Base-by-base conservation (phyloP, 2,888 invertebrate genomes). In the Yponomeuta plumbellus region DNA sequence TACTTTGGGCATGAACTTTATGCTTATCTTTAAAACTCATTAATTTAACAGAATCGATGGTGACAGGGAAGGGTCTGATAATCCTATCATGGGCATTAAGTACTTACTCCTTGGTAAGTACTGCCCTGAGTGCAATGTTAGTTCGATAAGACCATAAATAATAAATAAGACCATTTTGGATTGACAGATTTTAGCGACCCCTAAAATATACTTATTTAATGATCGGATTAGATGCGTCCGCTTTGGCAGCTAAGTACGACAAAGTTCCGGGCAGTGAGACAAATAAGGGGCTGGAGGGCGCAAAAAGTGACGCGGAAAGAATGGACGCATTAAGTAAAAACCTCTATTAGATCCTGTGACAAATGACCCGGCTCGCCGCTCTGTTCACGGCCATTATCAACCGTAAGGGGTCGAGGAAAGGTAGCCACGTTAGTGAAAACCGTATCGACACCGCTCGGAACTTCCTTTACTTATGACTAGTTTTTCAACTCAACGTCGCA, bases 331-430 rank as follows among this genome's bases (percentile, higher is more conserved):
- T 77, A 75, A 74, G 76, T 76, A 80, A 82, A 83, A 82, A 81
- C 80, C 74, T 79, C 80, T 80, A 80, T 82, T 81, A 79, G 75
- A 69, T 71, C 71, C 70, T 67, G 80, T 84, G 83, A 84, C 79
- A 81, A 80, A 84, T 78, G 81, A 79, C 73, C 74, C 66, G 66
- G 68, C 67, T 68, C 73, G 71, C 71, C 76, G 74, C 75, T 76
- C 76, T 78, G 44, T 79, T 76, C 78, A 78, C 76, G 76, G 76
- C 76, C 76, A 81, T 82, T 79, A 79, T 75, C 75, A 70, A 71
- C 68, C 70, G 67, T 64, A 52, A 52, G 44, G 13, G 44, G 17
- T 34, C 34, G 13, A 17, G 3, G 17, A 52, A 17, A 52, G 44
- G 44, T 52, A 13, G 44, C 44, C 44, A 52, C 17, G 13, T 17